phyloP scores from a whole-genome alignment of 2,888 invertebrate species.

The Meta bourneti region DNA sequence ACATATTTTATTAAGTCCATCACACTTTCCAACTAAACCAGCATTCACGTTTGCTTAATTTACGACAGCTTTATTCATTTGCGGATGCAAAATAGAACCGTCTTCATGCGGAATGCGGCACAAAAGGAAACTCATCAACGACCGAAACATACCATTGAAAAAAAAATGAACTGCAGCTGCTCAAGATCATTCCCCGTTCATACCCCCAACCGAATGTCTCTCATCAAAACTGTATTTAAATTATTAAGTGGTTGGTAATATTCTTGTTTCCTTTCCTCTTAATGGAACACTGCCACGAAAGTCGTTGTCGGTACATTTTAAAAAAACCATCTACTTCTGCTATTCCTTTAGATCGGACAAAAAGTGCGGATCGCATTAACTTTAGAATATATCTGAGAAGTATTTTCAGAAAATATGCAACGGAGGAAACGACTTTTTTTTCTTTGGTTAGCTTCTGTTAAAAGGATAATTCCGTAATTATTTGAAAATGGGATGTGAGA shows the following conservation, averaged over 20 bases:
- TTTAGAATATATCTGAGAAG: too few species aligned
- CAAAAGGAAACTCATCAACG: neutral
- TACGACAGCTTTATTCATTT: neutral
- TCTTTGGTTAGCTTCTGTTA: too few species aligned
- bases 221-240: slow-evolving; percentile 51
- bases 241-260: slow-evolving; percentile 52
- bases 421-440: too few species aligned
- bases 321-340: slow-evolving; percentile 11
- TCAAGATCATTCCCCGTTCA: neutral
- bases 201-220: neutral
- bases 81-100: neutral
- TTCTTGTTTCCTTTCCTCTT: slow-evolving; percentile 29
- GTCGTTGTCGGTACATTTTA: slow-evolving; percentile 3
- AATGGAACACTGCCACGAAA: slow-evolving; percentile 27
- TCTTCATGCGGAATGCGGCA: neutral
- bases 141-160: neutral
- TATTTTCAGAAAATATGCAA: too few species aligned
- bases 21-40: too few species aligned
- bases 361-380: neutral
- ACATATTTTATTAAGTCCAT: too few species aligned
- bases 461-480: too few species aligned
- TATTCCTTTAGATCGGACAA: neutral
- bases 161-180: slow-evolving; percentile 18
- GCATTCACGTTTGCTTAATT: too few species aligned
- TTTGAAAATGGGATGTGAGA: too few species aligned